Conservation (phyloP, 2,888 invertebrate species). For the Noctuana brunneofusca region DNA sequence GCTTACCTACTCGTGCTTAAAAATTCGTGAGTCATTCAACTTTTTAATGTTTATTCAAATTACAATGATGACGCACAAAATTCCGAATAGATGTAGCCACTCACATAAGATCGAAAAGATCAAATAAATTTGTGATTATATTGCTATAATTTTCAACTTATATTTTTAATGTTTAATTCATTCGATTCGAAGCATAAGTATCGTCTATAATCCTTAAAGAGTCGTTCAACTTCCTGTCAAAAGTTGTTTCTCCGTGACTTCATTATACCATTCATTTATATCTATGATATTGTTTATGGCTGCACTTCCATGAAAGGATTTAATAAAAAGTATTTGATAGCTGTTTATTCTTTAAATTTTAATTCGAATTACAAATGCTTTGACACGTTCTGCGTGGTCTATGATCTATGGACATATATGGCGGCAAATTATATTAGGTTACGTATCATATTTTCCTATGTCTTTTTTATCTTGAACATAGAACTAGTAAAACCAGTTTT, state of each 20-base stretch:
- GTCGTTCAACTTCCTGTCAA: conserved; percentile 12
- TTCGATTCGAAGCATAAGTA: not conserved
- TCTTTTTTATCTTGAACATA: not conserved
- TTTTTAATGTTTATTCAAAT: conserved; percentile 7
- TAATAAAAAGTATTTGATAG: conserved; percentile 9
- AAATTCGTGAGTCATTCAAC: conserved; percentile 6
- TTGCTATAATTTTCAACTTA: not conserved
- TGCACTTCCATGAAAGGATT: not conserved
- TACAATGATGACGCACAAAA: not conserved
- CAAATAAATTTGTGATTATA: not conserved
- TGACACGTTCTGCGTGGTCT: conserved; percentile 11
- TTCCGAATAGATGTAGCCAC: not conserved
- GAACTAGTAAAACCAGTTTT: not conserved
- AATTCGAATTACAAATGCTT: conserved; percentile 17
- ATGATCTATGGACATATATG: not conserved
- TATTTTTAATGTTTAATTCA: not conserved
- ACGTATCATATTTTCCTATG: not conserved
- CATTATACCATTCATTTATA: not conserved
- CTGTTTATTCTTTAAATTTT: conserved; percentile 4
- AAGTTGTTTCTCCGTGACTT: conserved; percentile 10
- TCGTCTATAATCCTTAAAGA: not conserved
- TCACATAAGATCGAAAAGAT: not conserved
- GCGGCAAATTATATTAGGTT: not conserved
- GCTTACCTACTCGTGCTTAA: not conserved
- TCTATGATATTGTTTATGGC: conserved; percentile 5